Evolutionary conservation across 2,113 vertebrate species (phyloP), one percentile per base, ranked within the genome.

Genomic region (Corydoras sp.): DNA sequence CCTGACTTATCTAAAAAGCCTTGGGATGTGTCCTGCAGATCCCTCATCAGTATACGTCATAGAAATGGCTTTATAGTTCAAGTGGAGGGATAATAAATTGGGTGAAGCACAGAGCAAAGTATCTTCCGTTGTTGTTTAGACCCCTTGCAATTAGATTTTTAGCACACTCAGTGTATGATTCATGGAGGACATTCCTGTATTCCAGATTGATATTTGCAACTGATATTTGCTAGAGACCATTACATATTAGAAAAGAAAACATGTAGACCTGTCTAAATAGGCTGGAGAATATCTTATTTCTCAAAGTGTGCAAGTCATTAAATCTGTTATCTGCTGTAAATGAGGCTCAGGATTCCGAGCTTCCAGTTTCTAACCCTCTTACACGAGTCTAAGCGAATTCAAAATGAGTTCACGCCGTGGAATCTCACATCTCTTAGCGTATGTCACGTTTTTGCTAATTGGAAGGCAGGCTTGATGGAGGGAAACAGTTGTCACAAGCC

Each of bases 321-420:
- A 73, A 77, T 77, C 73, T 73, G 79, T 75, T 75, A 77, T 76
- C 71, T 77, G 65, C 69, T 76, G 79, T 70, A 69, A 70, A 76
- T 80, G 73, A 76, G 74, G 76, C 76, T 64, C 73, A 70, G 69
- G 63, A 68, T 79, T 72, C 70, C 35, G 60, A 54, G 67, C 76
- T 66, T 63, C 62, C 65, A 62, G 76, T 77, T 80, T 70, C 69
- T 69, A 76, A 63, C 69, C 67, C 66, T 77, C 60, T 56, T 58
- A 69, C 69, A 77, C 62, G 61, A 69, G 76, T 59, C 58, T 73
- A 73, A 76, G 79, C 76, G 50, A 80, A 80, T 77, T 76, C 69
- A 65, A 77, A 80, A 80, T 77, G 79, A 80, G 72, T 80, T 80
- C 76, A 78, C 69, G 60, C 73, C 58, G 73, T 68, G 76, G 76